Conservation (phyloP, 2,113 vertebrate genomes). For the Callionymus lyra region DNA sequence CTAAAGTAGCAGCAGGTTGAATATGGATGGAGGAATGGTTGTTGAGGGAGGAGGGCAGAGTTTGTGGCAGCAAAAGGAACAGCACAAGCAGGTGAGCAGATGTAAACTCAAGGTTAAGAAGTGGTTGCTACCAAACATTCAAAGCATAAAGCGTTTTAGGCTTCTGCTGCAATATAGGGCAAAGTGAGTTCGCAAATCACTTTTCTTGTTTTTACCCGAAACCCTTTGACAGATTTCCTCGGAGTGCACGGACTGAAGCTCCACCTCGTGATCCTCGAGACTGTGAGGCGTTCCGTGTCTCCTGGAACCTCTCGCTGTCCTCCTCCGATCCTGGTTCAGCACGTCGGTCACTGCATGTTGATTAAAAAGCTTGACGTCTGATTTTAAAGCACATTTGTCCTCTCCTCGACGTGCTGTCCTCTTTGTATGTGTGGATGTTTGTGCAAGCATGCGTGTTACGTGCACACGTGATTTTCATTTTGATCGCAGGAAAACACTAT, state of each 20-base stretch:
- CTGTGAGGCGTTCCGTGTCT: no score
- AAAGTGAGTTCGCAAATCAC: constrained; percentile 37
- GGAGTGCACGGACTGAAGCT: constrained; percentile 35
- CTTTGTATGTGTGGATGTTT: constrained; percentile 39
- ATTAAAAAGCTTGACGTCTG: constrained; percentile 45
- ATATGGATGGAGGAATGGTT: constrained; percentile 10
- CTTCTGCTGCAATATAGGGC: constrained; percentile 48
- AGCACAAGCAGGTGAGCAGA: constrained; percentile 51
- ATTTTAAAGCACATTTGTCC: constrained; percentile 32
- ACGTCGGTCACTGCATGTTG: constrained; percentile 37
- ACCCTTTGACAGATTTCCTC: constrained; percentile 38
- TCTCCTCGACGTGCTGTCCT: constrained; percentile 7
- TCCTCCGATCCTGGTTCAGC: constrained; percentile 14
- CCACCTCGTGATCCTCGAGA: constrained; percentile 25
- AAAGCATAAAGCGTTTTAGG: constrained; percentile 61
- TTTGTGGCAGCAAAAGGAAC: constrained; percentile 41
- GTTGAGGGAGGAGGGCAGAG: constrained; percentile 20
- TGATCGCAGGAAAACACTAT: constrained; percentile 51
- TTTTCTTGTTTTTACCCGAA: constrained; percentile 31
- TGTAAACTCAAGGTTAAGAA: constrained; percentile 56
- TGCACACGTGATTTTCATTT: constrained; percentile 35
- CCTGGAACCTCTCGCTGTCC: constrained; percentile 29
- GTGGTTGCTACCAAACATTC: constrained; percentile 67
- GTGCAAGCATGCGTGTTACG: constrained; percentile 33
- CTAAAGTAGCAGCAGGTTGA: no score